phyloP scores from a whole-genome alignment of 2,797 vertebrate genomes.

The Sebastes aleutianus region DNA sequence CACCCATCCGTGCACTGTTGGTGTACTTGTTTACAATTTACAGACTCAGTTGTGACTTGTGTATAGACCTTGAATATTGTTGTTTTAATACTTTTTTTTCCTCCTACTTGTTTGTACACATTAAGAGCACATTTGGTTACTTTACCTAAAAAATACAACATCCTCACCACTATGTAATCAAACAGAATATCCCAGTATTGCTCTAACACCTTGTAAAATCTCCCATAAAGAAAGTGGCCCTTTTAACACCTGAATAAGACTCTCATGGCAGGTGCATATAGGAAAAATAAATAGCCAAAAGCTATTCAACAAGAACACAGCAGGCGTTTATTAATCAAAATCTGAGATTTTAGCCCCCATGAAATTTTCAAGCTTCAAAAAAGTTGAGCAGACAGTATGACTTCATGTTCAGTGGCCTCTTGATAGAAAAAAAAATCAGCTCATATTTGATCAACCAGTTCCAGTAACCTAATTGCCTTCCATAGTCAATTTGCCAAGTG shows the following conservation, averaged over 20 bases:
- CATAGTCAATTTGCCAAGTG: conserved; percentile 39
- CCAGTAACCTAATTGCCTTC: conserved; percentile 43
- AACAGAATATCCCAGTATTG: not conserved
- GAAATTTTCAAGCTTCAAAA: not conserved
- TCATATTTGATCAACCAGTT: conserved; percentile 23
- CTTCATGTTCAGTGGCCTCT: not conserved
- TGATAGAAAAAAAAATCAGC: not conserved
- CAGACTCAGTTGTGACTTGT: not conserved
- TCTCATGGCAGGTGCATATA: not conserved
- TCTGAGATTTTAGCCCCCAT: not conserved
- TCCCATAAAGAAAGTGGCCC: not conserved
- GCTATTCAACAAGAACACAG: not conserved
- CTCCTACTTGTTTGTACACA: too few relatives aligned
- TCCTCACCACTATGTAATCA: not conserved
- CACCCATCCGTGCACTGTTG: too few relatives aligned
- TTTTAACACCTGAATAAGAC: not conserved
- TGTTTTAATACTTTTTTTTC: too few relatives aligned
- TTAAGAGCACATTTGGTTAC: not conserved
- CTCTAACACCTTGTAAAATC: not conserved
- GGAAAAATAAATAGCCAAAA: not conserved
- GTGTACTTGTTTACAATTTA: not conserved
- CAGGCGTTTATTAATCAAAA: not conserved
- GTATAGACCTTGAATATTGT: not conserved
- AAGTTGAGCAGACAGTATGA: not conserved
- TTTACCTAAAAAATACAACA: not conserved